Conservation (phyloP, 2,888 invertebrate species). For the Rhagonycha lutea region DNA sequence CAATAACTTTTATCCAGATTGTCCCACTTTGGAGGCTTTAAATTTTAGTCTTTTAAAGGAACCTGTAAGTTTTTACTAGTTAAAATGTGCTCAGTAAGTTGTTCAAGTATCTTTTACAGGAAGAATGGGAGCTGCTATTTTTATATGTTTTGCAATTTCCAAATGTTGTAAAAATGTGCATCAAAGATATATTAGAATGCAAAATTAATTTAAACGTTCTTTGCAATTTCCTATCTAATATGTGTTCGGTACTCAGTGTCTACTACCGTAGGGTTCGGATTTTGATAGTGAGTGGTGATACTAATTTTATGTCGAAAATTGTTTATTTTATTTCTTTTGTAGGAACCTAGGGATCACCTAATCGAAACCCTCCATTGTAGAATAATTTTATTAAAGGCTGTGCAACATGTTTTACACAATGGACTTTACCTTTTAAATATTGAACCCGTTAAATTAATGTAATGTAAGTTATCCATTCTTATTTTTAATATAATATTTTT, state of each 20-base stretch:
- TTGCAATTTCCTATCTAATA: slow-evolving; percentile 65
- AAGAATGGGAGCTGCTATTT: slow-evolving; percentile 77
- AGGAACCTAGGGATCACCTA: slow-evolving; percentile 72
- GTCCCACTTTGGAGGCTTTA: slow-evolving; percentile 62
- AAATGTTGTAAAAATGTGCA: slow-evolving; percentile 60
- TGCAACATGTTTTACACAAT: slow-evolving; percentile 67
- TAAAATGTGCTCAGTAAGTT: slow-evolving; percentile 14
- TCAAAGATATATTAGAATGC: slow-evolving; percentile 57
- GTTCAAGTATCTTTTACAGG: slow-evolving; percentile 58
- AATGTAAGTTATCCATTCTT: slow-evolving; percentile 35
- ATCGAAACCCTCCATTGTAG: slow-evolving; percentile 70
- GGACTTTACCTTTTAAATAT: slow-evolving; percentile 68
- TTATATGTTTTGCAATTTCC: slow-evolving; percentile 71
- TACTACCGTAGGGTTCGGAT: slow-evolving; percentile 75
- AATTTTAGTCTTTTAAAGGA: slow-evolving; percentile 67
- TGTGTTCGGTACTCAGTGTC: slow-evolving; percentile 70
- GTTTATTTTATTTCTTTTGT: slow-evolving; percentile 48
- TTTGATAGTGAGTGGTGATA: slow-evolving; percentile 63
- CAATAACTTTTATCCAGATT: slow-evolving; percentile 61
- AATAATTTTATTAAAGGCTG: slow-evolving; percentile 67
- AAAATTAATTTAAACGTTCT: slow-evolving; percentile 67
- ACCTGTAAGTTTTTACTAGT: slow-evolving; percentile 59
- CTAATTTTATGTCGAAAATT: not conserved
- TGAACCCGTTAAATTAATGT: slow-evolving; percentile 73
- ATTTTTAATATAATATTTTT: not conserved